phyloP scores from a whole-genome alignment of 2,797 vertebrate genomes.

The Pipistrellus pygmaeus region DNA sequence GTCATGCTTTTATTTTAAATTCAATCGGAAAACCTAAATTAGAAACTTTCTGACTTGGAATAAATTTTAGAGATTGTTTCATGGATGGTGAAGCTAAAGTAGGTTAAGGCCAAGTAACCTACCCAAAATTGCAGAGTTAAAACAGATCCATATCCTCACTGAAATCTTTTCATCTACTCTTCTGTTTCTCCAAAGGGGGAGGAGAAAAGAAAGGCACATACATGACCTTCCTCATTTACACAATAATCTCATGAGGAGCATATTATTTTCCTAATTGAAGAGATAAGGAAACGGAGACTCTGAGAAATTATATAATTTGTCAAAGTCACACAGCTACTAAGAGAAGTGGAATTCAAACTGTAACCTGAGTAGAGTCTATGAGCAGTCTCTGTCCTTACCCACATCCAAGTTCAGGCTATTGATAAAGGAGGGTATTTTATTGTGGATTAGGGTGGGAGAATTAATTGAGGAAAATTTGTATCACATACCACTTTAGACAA shows the following conservation, averaged over 20 bases:
- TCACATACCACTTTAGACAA: background rate
- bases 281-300: conserved; percentile 40
- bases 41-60: background rate
- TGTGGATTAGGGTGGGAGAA: background rate
- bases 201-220: background rate
- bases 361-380: background rate
- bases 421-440: conserved; percentile 7
- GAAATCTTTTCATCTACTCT: background rate
- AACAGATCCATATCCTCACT: background rate
- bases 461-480: background rate
- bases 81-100: background rate
- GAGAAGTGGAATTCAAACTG: background rate
- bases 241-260: background rate
- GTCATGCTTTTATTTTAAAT: background rate
- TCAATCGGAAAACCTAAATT: background rate
- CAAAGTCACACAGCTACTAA: background rate
- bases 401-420: background rate
- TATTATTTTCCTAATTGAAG: background rate
- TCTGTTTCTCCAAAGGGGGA: background rate
- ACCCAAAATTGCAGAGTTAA: background rate
- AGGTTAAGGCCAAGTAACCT: background rate
- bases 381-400: background rate
- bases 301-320: conserved; percentile 13
- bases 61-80: background rate
- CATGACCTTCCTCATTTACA: background rate